Evolutionary conservation across 1,140 invertebrate genomes (phyloP).

Genomic region (Lasioglossum baleicum): DNA sequence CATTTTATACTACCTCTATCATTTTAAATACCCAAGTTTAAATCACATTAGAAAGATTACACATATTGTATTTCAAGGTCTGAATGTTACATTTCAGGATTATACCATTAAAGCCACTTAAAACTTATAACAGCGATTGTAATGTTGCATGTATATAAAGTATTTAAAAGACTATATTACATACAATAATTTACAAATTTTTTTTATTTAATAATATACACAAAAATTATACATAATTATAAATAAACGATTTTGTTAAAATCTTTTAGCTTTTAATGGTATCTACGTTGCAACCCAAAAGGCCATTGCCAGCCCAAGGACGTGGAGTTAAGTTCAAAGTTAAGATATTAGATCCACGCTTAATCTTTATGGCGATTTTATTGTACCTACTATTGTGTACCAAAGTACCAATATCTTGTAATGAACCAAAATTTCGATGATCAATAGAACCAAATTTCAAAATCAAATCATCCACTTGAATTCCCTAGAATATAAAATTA

Average conservation of each 20-base stretch:
- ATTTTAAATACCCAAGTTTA: constrained; percentile 17
- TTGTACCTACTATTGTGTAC: constrained; percentile 88
- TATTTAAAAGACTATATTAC: constrained; percentile 32
- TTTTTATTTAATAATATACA: constrained; percentile 45
- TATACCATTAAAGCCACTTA: constrained; percentile 13
- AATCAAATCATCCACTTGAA: constrained; percentile 87
- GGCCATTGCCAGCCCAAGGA: constrained; percentile 86
- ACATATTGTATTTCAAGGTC: constrained; percentile 42
- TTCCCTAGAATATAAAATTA: constrained; percentile 83
- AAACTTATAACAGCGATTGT: neutral
- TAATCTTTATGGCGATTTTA: constrained; percentile 82
- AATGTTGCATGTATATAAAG: neutral
- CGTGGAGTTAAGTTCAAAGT: constrained; percentile 84
- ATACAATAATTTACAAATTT: constrained; percentile 40
- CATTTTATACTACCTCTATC: constrained; percentile 42
- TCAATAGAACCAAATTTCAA: constrained; percentile 92
- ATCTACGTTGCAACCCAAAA: constrained; percentile 89
- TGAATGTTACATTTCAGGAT: constrained; percentile 22
- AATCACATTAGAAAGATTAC: constrained; percentile 47
- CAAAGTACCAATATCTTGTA: constrained; percentile 85
- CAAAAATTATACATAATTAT: constrained; percentile 37
- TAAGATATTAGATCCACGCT: constrained; percentile 78
- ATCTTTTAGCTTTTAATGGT: constrained; percentile 77
- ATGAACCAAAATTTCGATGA: constrained; percentile 85
- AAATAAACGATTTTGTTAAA: constrained; percentile 18